phyloP scores from a whole-genome alignment of 2,888 invertebrate species.

The Ochropleura leucogaster region DNA sequence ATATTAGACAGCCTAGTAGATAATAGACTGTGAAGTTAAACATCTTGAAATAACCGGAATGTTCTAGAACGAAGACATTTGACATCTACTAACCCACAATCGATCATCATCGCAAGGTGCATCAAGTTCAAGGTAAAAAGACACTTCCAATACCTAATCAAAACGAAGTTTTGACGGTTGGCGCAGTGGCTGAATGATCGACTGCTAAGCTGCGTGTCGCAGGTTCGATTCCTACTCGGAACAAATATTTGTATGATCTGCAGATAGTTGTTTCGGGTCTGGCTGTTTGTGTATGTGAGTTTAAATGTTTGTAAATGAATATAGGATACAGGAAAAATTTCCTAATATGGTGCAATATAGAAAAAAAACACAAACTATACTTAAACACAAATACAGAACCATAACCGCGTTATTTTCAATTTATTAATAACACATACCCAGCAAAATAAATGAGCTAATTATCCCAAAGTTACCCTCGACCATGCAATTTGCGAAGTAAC shows the following conservation, averaged over 20 bases:
- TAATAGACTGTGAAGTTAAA: not conserved
- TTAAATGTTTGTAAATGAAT: too few relatives aligned
- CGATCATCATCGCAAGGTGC: not conserved
- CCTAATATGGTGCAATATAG: not conserved
- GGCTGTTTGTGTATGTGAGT: too few relatives aligned
- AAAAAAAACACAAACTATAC: not conserved
- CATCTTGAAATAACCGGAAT: not conserved
- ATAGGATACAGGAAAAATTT: too few relatives aligned
- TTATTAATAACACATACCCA: conserved; percentile 26
- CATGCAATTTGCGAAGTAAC: conserved; percentile 49
- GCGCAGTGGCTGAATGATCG: too few relatives aligned
- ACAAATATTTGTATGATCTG: too few relatives aligned
- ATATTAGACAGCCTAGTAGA: not conserved
- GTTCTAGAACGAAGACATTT: not conserved
- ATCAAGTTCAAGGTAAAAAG: not conserved
- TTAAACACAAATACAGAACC: not conserved
- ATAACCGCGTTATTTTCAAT: conserved; percentile 12
- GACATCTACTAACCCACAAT: not conserved
- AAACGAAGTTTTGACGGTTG: not conserved
- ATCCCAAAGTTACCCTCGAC: conserved; percentile 48
- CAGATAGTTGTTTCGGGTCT: too few relatives aligned
- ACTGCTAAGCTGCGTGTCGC: too few relatives aligned
- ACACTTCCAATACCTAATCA: not conserved
- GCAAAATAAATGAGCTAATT: conserved; percentile 55
- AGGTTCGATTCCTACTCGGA: too few relatives aligned